Conservation (phyloP, 2,113 vertebrate species). For the Calyptommatus sinebrachiatus region DNA sequence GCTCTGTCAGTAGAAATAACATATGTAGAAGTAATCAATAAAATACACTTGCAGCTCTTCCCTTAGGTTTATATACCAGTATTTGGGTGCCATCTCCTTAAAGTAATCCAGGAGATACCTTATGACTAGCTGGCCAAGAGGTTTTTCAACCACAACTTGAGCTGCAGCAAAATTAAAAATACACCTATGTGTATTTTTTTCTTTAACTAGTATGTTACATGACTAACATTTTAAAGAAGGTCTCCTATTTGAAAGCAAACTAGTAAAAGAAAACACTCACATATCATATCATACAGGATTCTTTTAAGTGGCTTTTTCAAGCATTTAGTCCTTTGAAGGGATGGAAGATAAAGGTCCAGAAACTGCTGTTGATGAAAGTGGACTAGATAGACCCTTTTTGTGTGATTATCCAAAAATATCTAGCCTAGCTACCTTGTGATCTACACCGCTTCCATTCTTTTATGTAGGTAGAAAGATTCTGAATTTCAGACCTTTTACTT, state of each 20-base stretch:
- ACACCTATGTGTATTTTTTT: too few relatives aligned
- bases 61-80: too few relatives aligned
- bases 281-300: not conserved
- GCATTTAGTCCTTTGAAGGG: not conserved
- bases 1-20: too few relatives aligned
- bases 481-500: conserved; percentile 41
- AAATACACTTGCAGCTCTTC: too few relatives aligned
- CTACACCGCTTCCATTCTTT: not conserved
- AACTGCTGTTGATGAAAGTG: not conserved
- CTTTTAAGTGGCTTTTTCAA: not conserved
- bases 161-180: too few relatives aligned
- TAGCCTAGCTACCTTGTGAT: not conserved
- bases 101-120: too few relatives aligned
- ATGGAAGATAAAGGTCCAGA: not conserved
- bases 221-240: not conserved
- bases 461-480: conserved; percentile 11
- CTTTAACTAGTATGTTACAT: too few relatives aligned
- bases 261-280: too few relatives aligned
- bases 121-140: too few relatives aligned
- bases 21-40: too few relatives aligned
- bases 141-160: too few relatives aligned
- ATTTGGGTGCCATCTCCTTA: too few relatives aligned
- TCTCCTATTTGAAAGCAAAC: not conserved
- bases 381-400: not conserved
- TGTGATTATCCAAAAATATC: not conserved